Evolutionary conservation across 2,888 invertebrate genomes (phyloP).

Genomic region (Flexamia atlantica): DNA sequence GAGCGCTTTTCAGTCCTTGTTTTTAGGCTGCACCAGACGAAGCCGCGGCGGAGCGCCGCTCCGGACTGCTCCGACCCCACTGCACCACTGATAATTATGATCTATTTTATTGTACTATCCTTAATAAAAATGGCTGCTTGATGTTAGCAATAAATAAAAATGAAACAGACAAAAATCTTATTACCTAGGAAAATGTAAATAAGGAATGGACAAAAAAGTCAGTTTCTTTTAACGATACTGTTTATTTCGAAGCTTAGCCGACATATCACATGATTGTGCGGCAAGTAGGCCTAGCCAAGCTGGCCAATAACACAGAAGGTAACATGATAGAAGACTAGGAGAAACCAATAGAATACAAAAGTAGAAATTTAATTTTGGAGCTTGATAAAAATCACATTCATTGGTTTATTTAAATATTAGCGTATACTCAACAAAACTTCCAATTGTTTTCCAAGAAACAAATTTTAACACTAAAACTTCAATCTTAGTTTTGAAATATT

Average conservation of each 20-base stretch:
- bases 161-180: no score
- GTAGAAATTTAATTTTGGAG: constrained; percentile 15
- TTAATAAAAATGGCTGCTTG: no score
- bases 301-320: constrained; percentile 18
- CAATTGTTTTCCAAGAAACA: background rate
- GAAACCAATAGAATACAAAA: constrained; percentile 38
- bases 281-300: constrained; percentile 24
- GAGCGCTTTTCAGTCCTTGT: no score
- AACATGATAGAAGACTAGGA: constrained; percentile 43
- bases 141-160: no score
- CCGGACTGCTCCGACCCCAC: no score
- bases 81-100: no score
- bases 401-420: background rate
- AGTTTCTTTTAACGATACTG: constrained; percentile 30
- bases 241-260: constrained; percentile 46
- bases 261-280: constrained; percentile 51
- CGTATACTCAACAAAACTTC: constrained; percentile 13
- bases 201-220: background rate
- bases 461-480: background rate
- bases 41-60: no score
- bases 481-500: background rate
- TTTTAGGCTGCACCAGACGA: no score
- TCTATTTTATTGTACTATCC: no score
- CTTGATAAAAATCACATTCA: background rate
- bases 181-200: no score